phyloP scores from a whole-genome alignment of 2,888 invertebrate species.

The Heliconius charithonia region DNA sequence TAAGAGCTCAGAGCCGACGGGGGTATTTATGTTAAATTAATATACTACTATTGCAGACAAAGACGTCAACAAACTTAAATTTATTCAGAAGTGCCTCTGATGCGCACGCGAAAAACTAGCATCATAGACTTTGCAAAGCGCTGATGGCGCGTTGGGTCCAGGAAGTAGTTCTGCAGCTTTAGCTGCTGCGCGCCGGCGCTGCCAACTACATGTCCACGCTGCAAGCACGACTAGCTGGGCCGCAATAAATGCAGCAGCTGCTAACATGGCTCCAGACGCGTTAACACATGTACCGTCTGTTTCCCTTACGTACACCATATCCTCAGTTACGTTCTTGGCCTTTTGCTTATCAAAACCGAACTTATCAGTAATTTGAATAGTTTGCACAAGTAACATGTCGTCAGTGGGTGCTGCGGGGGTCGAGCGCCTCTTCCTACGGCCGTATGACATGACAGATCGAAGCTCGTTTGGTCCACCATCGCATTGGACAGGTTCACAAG shows the following conservation, averaged over 20 bases:
- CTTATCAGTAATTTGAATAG: conserved; percentile 96
- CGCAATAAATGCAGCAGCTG: conserved; percentile 92
- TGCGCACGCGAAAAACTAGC: conserved; percentile 91
- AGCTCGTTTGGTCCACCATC: conserved; percentile 93
- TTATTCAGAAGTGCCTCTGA: conserved; percentile 80
- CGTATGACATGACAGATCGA: conserved; percentile 92
- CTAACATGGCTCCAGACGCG: conserved; percentile 91
- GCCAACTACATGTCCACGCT: conserved; percentile 95
- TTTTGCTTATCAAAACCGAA: conserved; percentile 92
- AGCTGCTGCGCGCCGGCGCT: conserved; percentile 88
- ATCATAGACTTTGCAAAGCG: conserved; percentile 94
- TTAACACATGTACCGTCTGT: conserved; percentile 88
- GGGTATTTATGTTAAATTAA: conserved; percentile 76
- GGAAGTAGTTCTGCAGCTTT: conserved; percentile 87
- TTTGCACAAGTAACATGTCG: conserved; percentile 93
- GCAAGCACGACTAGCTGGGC: conserved; percentile 94
- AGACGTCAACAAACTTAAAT: conserved; percentile 70
- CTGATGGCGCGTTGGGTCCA: conserved; percentile 82
- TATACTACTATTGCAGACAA: conserved; percentile 82
- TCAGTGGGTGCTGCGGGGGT: conserved; percentile 85
- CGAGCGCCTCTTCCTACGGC: conserved; percentile 90
- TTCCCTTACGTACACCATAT: conserved; percentile 88
- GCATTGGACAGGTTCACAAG: conserved; percentile 96
- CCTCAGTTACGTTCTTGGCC: conserved; percentile 86
- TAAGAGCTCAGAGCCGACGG: conserved; percentile 73